Base-by-base conservation (phyloP, 2,113 vertebrate species). In the Galeopterus variegatus region DNA sequence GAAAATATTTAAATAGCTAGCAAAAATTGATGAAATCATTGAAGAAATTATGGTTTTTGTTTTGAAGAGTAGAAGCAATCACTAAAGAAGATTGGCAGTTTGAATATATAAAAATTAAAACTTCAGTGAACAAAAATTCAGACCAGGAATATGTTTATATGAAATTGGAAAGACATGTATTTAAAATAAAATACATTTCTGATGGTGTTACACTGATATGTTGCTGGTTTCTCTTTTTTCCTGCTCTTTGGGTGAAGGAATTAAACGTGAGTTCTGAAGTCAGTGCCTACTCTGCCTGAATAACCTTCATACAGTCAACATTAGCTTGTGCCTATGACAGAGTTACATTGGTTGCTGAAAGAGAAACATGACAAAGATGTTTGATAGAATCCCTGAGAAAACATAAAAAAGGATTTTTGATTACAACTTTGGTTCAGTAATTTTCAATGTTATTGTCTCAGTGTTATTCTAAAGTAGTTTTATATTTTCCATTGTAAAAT, bases 1-100 rank as follows among this genome's bases (percentile, higher is more conserved):
- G 64, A 82, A 86, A 85, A 90, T 8, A 18, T 6, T n/a, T 36
- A 15, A n/a, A 70, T 80, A 87, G 23, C 36, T 77, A 73, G 31
- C n/a, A 87, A 72, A 95, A 96, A 93, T 86, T 88, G 56, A 76
- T 93, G 76, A 95, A 75, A 87, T 92, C 12, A 70, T 83, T 93
- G 65, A 81, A 95, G 50, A 96, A 88, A 93, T 81, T 82, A 36
- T 52, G 23, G 70, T 88, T 92, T 45, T 97, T 92, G 76, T 97
- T 87, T 95, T 82, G 86, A 90, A 87, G 45, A 70, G 50, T 86
- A 81, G 45, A 93, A 93, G 24, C 58, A 85, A 76, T 89, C 41
- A 77, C 50, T 54, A 54, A 54, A 6, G 58, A 90, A 93, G 54
- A 70, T 18, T 88, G 69, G 64, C 64, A 89, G 28, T 81, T 96